phyloP scores from a whole-genome alignment of 2,888 invertebrate genomes.

The Leptinotarsa tumamoca region DNA sequence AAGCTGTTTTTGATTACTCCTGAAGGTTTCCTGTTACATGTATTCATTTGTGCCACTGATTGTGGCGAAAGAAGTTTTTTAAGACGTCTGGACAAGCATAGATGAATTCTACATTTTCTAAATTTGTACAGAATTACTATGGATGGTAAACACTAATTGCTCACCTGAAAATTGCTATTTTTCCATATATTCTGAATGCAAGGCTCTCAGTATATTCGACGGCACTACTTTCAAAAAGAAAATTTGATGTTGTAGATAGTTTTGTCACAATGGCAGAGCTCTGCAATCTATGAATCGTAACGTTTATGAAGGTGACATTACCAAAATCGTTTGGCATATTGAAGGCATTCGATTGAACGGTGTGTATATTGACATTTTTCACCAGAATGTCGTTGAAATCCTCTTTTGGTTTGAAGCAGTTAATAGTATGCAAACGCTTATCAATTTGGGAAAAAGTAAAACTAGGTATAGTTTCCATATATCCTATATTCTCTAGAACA shows the following conservation, averaged over 20 bases:
- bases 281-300: slow-evolving; percentile 66
- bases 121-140: no score
- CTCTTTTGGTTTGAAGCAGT: slow-evolving; percentile 61
- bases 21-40: no score
- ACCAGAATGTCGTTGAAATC: slow-evolving; percentile 62
- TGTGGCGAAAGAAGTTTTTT: no score
- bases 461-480: slow-evolving; percentile 67
- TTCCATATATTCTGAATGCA: slow-evolving; percentile 47
- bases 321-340: slow-evolving; percentile 67
- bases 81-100: no score
- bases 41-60: no score
- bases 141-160: no score
- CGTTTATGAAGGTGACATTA: slow-evolving; percentile 68
- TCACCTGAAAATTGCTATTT: no score
- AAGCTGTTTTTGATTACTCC: no score
- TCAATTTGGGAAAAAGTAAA: slow-evolving; percentile 66
- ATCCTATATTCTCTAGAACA: slow-evolving; percentile 67
- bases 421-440: slow-evolving; percentile 40
- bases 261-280: slow-evolving; percentile 66
- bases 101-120: no score
- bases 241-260: slow-evolving; percentile 57
- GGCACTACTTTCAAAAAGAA: slow-evolving; percentile 66
- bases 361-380: slow-evolving; percentile 67
- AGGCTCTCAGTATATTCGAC: slow-evolving; percentile 66
- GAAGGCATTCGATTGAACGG: slow-evolving; percentile 68